A percentile compares a stretch with the other conserved stretches of the same genome.
Conservation (phyloP, 1,140 invertebrate genomes). For the Phocides pigmalion region DNA sequence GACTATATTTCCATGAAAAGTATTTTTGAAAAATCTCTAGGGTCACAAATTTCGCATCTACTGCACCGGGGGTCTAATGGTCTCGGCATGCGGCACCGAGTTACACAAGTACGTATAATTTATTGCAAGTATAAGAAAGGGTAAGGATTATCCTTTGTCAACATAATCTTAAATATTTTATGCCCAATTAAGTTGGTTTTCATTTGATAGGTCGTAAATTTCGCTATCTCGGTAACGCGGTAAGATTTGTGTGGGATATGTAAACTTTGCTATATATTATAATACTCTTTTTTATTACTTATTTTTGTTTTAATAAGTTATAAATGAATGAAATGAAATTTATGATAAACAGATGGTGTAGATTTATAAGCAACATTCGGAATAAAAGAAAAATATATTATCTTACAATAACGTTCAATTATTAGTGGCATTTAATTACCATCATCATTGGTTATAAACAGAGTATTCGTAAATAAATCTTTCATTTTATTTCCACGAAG, state of each 20-base stretch:
- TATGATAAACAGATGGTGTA: no score
- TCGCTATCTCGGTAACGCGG: conserved; percentile 20
- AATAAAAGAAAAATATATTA: no score
- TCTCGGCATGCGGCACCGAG: conserved; percentile 61
- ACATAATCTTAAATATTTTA: conserved; percentile 76
- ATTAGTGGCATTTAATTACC: no score
- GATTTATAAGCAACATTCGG: no score
- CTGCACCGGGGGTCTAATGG: conserved; percentile 70
- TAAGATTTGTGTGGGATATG: not conserved
- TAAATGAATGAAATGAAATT: no score
- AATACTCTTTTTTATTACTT: not conserved
- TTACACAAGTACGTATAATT: conserved; percentile 68
- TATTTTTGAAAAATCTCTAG: conserved; percentile 44
- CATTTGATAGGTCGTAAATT: conserved; percentile 61
- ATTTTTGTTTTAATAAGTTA: no score
- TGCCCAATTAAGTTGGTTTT: conserved; percentile 64
- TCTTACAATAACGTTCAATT: no score
- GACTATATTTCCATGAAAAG: conserved; percentile 38
- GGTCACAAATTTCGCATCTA: conserved; percentile 66
- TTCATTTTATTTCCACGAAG: no score
- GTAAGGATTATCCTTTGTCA: conserved; percentile 70
- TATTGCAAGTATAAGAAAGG: conserved; percentile 68
- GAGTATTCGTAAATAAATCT: no score
- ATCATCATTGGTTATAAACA: no score
- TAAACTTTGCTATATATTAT: conserved; percentile 1